These are phyloP conservation scores for Drosophila rubida DNA, from an alignment of 2,888 invertebrate genomes.

Conservation along the genomic window DNA sequence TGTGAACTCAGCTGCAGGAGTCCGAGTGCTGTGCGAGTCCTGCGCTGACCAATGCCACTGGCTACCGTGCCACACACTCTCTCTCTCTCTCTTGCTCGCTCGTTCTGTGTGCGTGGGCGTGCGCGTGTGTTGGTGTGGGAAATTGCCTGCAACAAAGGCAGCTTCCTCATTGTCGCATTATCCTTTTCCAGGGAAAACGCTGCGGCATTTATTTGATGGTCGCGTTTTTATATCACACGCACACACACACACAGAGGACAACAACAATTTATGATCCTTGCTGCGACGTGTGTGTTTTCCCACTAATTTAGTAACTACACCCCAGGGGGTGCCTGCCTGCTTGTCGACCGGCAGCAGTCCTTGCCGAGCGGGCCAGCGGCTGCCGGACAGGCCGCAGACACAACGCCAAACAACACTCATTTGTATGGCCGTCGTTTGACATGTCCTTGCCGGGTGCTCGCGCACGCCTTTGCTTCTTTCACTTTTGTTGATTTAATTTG, in stretches of 20 bases:
- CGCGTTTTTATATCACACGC: conserved; percentile 48
- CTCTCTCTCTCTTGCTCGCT: too few relatives aligned
- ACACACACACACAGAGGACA: not conserved
- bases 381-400: conserved; percentile 38
- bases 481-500: conserved; percentile 79
- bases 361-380: conserved; percentile 7
- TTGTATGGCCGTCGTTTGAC: conserved; percentile 66
- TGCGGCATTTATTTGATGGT: conserved; percentile 47
- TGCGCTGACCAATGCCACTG: conserved; percentile 18
- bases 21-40: conserved; percentile 16
- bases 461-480: conserved; percentile 52
- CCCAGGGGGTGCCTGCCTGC: conserved; percentile 69
- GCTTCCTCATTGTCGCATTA: conserved; percentile 58
- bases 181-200: conserved; percentile 52
- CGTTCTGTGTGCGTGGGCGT: not conserved
- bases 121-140: conserved; percentile 20
- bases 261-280: conserved; percentile 47
- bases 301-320: conserved; percentile 78
- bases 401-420: conserved; percentile 36
- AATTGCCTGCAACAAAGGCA: conserved; percentile 32
- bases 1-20: conserved; percentile 50
- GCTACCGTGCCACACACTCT: too few relatives aligned
- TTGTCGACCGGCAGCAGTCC: conserved; percentile 46
- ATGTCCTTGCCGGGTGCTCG: conserved; percentile 57
- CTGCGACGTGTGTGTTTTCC: conserved; percentile 52